Evolutionary conservation across 2,113 vertebrate species (phyloP), one percentile per base, ranked within the genome.

Genomic region (Platysternon megacephalum): DNA sequence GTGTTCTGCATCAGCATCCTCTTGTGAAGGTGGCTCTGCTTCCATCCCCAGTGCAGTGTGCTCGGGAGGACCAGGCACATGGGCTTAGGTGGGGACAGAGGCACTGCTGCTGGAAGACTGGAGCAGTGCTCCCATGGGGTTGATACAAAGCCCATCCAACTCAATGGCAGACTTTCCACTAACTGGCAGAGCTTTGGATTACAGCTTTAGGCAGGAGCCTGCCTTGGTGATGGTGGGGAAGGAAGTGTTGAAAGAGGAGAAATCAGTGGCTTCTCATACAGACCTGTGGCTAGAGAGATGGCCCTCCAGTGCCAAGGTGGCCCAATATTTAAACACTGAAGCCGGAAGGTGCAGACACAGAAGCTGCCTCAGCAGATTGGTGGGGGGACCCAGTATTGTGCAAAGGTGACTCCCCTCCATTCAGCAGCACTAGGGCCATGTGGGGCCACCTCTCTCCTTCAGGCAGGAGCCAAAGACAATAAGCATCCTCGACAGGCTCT

Each of bases 61-160:
- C 35, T 52, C 14, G 0, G 0, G 24, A 82, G 17, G 29, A 4
- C 74, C 32, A 51, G 0, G 0, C 9, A 10, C 28, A 11, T n/a
- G 29, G 4, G 24, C 8, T 13, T 12, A 28, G 9, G n/a, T 22
- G 9, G 44, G 6, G 17, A 46, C 8, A 26, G 74, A 29, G 42
- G 44, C 5, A 12, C 5, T 11, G 42, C 74, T 78, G 74, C 74
- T 29, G 74, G 16, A 72, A 32, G 65, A n/a, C n/a, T 72, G 17
- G 46, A 79, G 28, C 2, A 19, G 78, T 16, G 24, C 29, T 35
- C 76, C 13, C 44, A 46, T 9, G 76, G 28, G 44, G 7, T 14
- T 29, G 46, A 49, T 19, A 8, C 78, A 29, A 35, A 24, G 39
- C 72, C n/a, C 21, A 11, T 74, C 24, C 61, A 44, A 79, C 2